Percentiles rank a stretch among this genome's conserved stretches.
Evolutionary conservation across 2,888 invertebrate genomes (phyloP).

Genomic region (Calameuta filiformis): DNA sequence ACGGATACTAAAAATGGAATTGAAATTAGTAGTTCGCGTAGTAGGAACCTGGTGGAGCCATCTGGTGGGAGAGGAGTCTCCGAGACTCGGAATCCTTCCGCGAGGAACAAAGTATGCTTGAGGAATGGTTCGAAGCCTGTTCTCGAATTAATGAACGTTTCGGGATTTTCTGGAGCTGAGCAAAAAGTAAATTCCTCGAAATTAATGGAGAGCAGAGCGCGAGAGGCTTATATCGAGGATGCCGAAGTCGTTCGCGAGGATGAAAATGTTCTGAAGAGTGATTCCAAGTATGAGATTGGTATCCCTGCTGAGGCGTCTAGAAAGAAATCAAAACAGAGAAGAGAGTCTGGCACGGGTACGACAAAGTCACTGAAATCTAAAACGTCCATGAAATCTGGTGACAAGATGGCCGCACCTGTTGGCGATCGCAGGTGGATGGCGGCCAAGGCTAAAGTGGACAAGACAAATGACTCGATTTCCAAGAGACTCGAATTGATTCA

Average conservation of each 20-base stretch:
- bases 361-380: conserved; percentile 28
- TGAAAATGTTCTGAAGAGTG: conserved; percentile 47
- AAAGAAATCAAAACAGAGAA: background rate
- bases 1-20: conserved; percentile 45
- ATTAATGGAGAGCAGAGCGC: background rate
- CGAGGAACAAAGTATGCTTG: conserved; percentile 9
- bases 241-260: conserved; percentile 12
- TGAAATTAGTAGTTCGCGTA: conserved; percentile 33
- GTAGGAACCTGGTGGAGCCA: background rate
- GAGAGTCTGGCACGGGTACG: conserved; percentile 23
- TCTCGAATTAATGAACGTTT: conserved; percentile 52
- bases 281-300: conserved; percentile 52
- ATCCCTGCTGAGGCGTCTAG: conserved; percentile 25
- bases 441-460: conserved; percentile 48
- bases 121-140: conserved; percentile 20
- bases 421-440: conserved; percentile 43
- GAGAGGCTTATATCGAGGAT: background rate
- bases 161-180: conserved; percentile 37
- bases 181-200: conserved; percentile 22
- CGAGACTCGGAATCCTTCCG: too few relatives aligned
- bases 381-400: conserved; percentile 16
- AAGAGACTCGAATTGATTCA: conserved; percentile 58
- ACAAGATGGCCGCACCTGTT: conserved; percentile 24
- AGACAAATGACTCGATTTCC: conserved; percentile 56
- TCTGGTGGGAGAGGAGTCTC: background rate